Evolutionary conservation across 2,888 invertebrate species (phyloP).

Genomic region (Mermis nigrescens): DNA sequence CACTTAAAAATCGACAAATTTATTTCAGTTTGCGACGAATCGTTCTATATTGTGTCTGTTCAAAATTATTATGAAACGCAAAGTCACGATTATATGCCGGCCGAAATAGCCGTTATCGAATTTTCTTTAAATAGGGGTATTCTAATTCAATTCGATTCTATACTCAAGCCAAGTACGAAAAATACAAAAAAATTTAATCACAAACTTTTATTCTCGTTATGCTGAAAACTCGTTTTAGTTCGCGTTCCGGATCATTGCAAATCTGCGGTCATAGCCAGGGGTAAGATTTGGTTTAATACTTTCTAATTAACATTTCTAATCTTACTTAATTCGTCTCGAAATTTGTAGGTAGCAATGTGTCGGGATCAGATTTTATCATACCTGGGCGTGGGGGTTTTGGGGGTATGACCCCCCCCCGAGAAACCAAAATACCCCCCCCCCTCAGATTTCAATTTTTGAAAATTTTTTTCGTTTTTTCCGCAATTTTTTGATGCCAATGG

Average conservation of each 20-base stretch:
- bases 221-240: neutral
- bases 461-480: no score
- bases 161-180: neutral
- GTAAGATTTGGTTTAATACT: neutral
- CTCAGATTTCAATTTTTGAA: no score
- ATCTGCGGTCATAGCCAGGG: neutral
- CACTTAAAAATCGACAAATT: no score
- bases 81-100: neutral
- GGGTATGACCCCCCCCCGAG: no score
- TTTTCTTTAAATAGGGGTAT: neutral
- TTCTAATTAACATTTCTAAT: no score
- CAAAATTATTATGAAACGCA: neutral
- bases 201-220: neutral
- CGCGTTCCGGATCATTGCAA: neutral
- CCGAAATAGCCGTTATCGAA: conserved; percentile 3
- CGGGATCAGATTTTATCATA: no score
- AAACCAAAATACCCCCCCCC: no score
- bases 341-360: no score
- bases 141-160: neutral
- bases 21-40: neutral
- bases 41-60: neutral
- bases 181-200: neutral
- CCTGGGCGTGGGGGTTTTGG: no score
- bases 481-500: no score
- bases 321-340: no score